Evolutionary conservation across 1,140 invertebrate species (phyloP), one percentile per base, ranked within the genome.

Genomic region (Bombus difficillimus): DNA sequence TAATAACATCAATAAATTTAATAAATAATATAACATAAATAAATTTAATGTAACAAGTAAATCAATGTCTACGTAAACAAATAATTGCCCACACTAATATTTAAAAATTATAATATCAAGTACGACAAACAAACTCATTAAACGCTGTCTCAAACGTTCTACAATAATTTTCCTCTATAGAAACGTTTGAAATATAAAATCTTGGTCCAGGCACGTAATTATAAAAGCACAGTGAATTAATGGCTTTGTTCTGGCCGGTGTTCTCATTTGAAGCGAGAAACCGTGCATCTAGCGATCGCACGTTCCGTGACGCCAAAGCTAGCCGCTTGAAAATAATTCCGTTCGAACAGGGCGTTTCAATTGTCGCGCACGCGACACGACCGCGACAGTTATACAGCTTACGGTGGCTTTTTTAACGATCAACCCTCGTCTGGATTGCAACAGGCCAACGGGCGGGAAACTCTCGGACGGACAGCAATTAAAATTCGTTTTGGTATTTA

Each of bases 401-500:
- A 13, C 43, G 10, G 74, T 3, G n/a, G 73, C 22, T 34, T 37
- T 76, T 76, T 76, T 76, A 75, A 76, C 74, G 47, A 76, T 39
- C 34, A 37, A 37, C 34, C 22, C 4, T 18, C 25, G 43, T 22
- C 25, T 37, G 69, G 39, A 39, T 39, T 39, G 68, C 68, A 28
- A 74, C 13, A 10, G 72, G n/a, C 18, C 10, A 39, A 71, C 41
- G 4, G 13, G 73, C 2, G 73, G 22, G 57, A n/a, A 37, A 18
- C 74, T 37, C 47, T 25, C 66, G 41, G 47, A 76, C 47, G 25
- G 74, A 76, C 47, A 76, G 47, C 47, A 76, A 76, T 76, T 76
- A 76, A 76, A 76, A 76, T 76, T 76, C 74, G 74, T 57, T 75
- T 57, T 43, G 22, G 72, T 47, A 74, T 74, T 74, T 75, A 53